Percentiles rank a stretch among this genome's conserved stretches.
These are phyloP conservation scores for Chelmon rostratus DNA, from an alignment of 2,797 vertebrate genomes.

Conservation along the genomic window DNA sequence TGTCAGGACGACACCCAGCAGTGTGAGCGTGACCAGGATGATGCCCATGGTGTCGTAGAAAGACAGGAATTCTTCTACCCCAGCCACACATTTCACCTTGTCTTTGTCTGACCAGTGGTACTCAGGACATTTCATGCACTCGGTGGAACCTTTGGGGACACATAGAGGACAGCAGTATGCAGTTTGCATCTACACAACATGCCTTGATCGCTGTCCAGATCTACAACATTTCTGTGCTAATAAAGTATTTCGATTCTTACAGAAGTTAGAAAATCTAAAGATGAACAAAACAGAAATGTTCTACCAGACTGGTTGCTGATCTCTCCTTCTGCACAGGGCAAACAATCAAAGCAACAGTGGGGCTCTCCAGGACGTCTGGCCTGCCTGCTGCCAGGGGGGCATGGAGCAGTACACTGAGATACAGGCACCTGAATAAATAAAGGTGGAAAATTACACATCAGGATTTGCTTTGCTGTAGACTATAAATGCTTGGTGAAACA, in stretches of 20 bases:
- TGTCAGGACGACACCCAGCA: conserved; percentile 79
- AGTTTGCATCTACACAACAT: too few relatives aligned
- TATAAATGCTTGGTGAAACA: too few relatives aligned
- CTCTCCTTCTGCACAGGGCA: conserved; percentile 85
- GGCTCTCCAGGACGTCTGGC: conserved; percentile 75
- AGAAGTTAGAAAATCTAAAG: neutral
- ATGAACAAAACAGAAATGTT: neutral
- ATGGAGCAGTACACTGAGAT: conserved; percentile 79
- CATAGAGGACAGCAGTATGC: too few relatives aligned
- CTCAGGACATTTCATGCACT: conserved; percentile 81
- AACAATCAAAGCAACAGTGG: conserved; percentile 85
- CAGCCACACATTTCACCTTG: conserved; percentile 78
- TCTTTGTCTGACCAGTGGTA: conserved; percentile 83
- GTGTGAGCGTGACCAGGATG: conserved; percentile 74
- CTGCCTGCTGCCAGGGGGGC: conserved; percentile 80
- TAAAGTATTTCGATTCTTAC: too few relatives aligned
- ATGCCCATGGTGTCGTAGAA: conserved; percentile 84
- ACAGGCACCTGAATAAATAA: conserved; percentile 74
- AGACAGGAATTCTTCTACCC: conserved; percentile 83
- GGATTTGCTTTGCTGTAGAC: too few relatives aligned
- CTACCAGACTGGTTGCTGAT: conserved; percentile 84
- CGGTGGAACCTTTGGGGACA: conserved; percentile 72
- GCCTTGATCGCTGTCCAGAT: too few relatives aligned
- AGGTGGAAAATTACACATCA: neutral
- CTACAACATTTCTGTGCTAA: too few relatives aligned